Evolutionary conservation across 2,113 vertebrate genomes (phyloP), one percentile per base, ranked within the genome.

Genomic region (Campylomormyrus tamandua): DNA sequence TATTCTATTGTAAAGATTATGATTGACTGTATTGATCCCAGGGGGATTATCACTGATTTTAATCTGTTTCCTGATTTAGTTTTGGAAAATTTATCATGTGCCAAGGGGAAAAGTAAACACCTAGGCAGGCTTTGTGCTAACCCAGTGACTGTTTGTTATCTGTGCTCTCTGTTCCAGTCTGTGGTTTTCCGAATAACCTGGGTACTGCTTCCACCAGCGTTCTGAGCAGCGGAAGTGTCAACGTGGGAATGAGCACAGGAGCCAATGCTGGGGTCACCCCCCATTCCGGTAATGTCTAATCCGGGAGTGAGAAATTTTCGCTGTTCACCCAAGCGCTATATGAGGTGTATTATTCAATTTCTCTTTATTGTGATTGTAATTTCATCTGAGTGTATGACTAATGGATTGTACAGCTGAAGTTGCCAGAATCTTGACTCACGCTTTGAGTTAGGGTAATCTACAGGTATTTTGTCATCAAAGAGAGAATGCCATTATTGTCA

Each of bases 101-200:
- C 15, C 84, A 1, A 53, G 49, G 85, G n/a, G 21, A 24, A 46
- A 46, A 24, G 2, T 83, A 24, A 45, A 46, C 3, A 2, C 77
- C n/a, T 48, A 31, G n/a, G 31, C 48, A 19, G 85, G 2, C 31
- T 8, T 80, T 19, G 35, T 39, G 31, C 13, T 42, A 27, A 11
- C n/a, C 3, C 53, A 49, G 8, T 49, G 24, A 31, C n/a, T n/a
- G 0, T 70, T 4, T 48, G 39, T 48, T 74, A 24, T 84, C n/a
- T 17, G 45, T 46, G 58, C 11, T 48, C 21, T 70, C 70, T 10
- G 0, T 89, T 90, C 46, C 90, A 93, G 93, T 92, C 62, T 93
- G 92, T 77, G 93, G 93, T 35, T 91, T 93, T 92, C 97, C 97
- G 93, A 98, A 98, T 92, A 98, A 98, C 70, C 95, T 97, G 93